phyloP scores from a whole-genome alignment of 2,797 vertebrate genomes.

The Sebastes kiyomatsui region DNA sequence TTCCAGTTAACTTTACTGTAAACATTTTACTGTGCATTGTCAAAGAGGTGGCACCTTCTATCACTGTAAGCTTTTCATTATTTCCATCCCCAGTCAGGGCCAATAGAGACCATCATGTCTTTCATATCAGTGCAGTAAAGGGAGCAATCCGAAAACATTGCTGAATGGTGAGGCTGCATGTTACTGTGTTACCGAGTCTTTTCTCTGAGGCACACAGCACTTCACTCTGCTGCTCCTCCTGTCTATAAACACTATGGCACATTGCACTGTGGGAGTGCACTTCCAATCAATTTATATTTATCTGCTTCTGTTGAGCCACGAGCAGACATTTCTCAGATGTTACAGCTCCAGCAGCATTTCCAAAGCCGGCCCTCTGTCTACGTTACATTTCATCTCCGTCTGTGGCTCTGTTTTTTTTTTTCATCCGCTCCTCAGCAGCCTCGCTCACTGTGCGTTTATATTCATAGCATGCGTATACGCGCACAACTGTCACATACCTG shows the following conservation, averaged over 20 bases:
- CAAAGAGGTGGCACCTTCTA: background rate
- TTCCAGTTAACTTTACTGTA: background rate
- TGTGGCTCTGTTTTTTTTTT: constrained; percentile 29
- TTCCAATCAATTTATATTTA: constrained; percentile 79
- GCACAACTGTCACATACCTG: constrained; percentile 59
- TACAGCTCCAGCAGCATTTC: constrained; percentile 54
- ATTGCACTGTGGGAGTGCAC: constrained; percentile 59
- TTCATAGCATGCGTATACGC: constrained; percentile 43
- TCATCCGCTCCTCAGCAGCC: constrained; percentile 29
- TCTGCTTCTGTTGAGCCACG: constrained; percentile 65
- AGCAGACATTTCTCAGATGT: constrained; percentile 61
- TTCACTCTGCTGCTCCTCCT: constrained; percentile 55
- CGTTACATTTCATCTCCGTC: constrained; percentile 45
- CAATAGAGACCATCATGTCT: constrained; percentile 3
- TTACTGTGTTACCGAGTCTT: background rate
- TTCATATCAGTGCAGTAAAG: constrained; percentile 11
- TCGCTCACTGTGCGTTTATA: constrained; percentile 44
- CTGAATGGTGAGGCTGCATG: constrained; percentile 26
- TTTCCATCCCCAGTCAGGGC: background rate
- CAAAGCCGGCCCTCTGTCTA: constrained; percentile 43
- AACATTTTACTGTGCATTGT: background rate
- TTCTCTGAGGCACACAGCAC: constrained; percentile 41
- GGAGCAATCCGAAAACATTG: background rate
- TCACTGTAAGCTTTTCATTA: background rate
- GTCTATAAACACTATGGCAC: constrained; percentile 65